Conservation (phyloP, 2,113 vertebrate species). For the Sapayoa aenigma region DNA sequence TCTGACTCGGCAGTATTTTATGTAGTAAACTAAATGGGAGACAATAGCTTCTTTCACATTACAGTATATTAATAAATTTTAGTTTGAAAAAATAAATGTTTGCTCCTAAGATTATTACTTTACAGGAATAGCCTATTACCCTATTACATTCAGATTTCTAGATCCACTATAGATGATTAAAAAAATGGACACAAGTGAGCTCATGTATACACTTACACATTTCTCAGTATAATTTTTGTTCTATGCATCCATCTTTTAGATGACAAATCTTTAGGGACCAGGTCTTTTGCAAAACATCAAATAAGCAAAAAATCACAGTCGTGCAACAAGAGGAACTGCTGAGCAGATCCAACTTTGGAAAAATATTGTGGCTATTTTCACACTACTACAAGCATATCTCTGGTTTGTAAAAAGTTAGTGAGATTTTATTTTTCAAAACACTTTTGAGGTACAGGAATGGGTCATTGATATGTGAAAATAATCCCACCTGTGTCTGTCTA, state of each 20-base stretch:
- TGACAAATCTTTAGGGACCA: neutral
- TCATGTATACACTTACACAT: accelerated
- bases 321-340: neutral
- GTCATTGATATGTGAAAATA: neutral
- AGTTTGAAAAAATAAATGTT: neutral
- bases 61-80: neutral
- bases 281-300: neutral
- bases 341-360: neutral
- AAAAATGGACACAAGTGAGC: neutral
- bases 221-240: neutral
- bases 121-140: neutral
- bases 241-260: neutral
- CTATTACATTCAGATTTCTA: neutral
- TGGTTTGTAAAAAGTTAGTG: neutral
- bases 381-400: too few species aligned
- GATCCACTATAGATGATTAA: neutral
- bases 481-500: neutral
- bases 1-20: neutral
- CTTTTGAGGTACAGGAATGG: neutral
- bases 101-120: neutral
- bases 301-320: neutral
- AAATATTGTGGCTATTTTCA: neutral
- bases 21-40: neutral
- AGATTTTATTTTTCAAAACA: neutral
- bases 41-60: neutral